Conservation (phyloP, 37 sponge, comb jelly and placozoan species). For the Haliclona indistincta region DNA sequence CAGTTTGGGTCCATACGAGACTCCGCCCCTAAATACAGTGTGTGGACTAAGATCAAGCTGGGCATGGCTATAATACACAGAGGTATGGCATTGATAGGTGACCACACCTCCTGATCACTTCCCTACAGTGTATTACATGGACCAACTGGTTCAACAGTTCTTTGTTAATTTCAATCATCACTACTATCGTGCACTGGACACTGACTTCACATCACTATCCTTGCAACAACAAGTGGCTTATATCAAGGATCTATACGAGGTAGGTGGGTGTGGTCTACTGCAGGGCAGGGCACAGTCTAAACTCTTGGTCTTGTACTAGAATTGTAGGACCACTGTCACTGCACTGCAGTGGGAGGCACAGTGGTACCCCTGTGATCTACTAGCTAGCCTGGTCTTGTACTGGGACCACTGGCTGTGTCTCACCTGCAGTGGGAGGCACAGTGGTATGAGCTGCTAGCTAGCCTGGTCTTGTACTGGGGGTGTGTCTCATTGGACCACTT, state of each 20-base stretch:
- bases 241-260: conserved; percentile 65
- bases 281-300: neutral
- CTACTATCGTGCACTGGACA: conserved; percentile 61
- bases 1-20: conserved; percentile 56
- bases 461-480: no score
- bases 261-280: neutral
- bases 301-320: neutral
- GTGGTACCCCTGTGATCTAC: no score
- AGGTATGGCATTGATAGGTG: neutral
- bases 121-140: conserved; percentile 68
- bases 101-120: neutral
- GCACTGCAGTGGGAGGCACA: no score
- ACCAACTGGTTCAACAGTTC: conserved; percentile 70
- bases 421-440: no score
- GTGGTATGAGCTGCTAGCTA: no score
- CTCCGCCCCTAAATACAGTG: conserved; percentile 67
- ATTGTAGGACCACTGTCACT: neutral
- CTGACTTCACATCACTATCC: conserved; percentile 58
- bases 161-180: conserved; percentile 68
- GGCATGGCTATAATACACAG: neutral
- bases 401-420: no score
- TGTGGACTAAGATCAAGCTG: conserved; percentile 69
- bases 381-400: no score
- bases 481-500: no score
- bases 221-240: conserved; percentile 66